Evolutionary conservation across 2,797 vertebrate genomes (phyloP).

Genomic region (Mastacembelus armatus): DNA sequence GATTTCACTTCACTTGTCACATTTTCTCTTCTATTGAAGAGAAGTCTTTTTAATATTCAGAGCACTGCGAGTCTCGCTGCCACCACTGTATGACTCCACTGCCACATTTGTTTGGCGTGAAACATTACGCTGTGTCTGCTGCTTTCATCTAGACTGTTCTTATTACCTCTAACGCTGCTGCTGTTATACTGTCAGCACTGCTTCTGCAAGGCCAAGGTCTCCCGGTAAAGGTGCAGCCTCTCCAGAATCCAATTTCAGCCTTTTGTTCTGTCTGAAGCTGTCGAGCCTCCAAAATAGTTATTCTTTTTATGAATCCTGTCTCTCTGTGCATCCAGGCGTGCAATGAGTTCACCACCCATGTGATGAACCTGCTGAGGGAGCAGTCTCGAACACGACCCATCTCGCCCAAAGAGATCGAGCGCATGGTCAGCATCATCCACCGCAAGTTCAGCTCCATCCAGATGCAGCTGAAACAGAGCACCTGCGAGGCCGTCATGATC

Average conservation of each 20-base stretch:
- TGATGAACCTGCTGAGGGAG: constrained; percentile 96
- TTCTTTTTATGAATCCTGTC: constrained; percentile 73
- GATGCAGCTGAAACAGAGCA: constrained; percentile 97
- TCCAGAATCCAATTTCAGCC: constrained; percentile 73
- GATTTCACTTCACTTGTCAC: constrained; percentile 81
- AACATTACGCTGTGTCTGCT: constrained; percentile 50
- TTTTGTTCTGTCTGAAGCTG: constrained; percentile 66
- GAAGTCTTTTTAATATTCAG: constrained; percentile 79
- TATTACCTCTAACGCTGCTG: constrained; percentile 62
- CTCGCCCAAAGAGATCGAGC: constrained; percentile 94
- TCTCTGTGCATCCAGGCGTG: constrained; percentile 88
- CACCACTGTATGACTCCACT: constrained; percentile 56
- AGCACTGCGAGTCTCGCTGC: constrained; percentile 57
- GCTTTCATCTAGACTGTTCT: constrained; percentile 67
- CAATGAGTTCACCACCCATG: constrained; percentile 95
- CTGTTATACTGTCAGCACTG: constrained; percentile 56
- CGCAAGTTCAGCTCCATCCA: constrained; percentile 97
- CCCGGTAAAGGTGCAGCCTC: constrained; percentile 45
- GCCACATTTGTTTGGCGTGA: constrained; percentile 70
- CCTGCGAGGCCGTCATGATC: constrained; percentile 96
- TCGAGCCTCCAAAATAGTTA: constrained; percentile 63
- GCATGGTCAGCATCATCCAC: constrained; percentile 96
- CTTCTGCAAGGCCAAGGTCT: constrained; percentile 44
- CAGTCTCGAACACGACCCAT: constrained; percentile 94
- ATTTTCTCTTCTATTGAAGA: constrained; percentile 78